These are phyloP conservation scores for Cybosia mesomella DNA, from an alignment of 2,888 invertebrate species.

Conservation along the genomic window DNA sequence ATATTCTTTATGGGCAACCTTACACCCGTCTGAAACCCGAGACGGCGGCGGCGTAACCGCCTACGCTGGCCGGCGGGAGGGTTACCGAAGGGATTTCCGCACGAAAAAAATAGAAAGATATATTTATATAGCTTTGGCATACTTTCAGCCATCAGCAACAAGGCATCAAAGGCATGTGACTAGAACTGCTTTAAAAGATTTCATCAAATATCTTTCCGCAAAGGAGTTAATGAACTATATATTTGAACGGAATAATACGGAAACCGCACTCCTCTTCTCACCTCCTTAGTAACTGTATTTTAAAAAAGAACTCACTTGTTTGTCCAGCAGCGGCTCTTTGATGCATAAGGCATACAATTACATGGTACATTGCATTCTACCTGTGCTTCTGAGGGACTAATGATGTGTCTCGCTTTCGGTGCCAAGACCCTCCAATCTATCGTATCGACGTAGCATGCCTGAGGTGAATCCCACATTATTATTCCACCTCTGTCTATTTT, in stretches of 20 bases:
- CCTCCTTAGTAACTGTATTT: no score
- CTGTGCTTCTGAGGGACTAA: slow-evolving; percentile 57
- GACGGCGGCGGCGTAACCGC: no score
- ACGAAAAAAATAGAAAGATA: no score
- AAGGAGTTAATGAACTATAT: background rate
- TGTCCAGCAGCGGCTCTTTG: slow-evolving; percentile 77
- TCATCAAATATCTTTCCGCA: background rate
- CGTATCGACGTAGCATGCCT: slow-evolving; percentile 91
- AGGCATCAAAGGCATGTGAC: no score
- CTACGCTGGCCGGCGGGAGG: no score
- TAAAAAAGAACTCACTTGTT: slow-evolving; percentile 59
- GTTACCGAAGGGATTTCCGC: no score
- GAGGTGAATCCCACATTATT: slow-evolving; percentile 91
- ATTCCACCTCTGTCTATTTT: slow-evolving; percentile 94
- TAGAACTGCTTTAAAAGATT: background rate
- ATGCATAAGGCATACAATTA: slow-evolving; percentile 60
- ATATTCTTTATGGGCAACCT: no score
- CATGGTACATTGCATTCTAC: slow-evolving; percentile 65
- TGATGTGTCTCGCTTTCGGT: slow-evolving; percentile 68
- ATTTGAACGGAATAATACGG: no score
- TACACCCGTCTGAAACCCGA: no score
- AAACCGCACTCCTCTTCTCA: no score
- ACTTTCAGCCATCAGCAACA: no score
- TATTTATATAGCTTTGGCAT: no score
- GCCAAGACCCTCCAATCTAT: slow-evolving; percentile 75